A percentile compares a stretch with the other conserved stretches of the same genome.
phyloP scores from a whole-genome alignment of 2,888 invertebrate genomes.

The Onthophagus sagittarius region DNA sequence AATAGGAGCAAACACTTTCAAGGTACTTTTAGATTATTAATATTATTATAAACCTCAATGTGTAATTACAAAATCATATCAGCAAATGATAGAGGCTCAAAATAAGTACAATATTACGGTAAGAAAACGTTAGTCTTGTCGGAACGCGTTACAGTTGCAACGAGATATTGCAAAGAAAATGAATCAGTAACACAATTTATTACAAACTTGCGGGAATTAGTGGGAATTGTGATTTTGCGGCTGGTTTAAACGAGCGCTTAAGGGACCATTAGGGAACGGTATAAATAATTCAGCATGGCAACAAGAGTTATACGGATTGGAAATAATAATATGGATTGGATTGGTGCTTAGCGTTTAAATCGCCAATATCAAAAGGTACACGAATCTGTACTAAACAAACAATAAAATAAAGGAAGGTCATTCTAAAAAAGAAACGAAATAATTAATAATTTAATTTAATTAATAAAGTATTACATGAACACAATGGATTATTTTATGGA shows the following conservation, averaged over 20 bases:
- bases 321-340: no score
- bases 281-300: slow-evolving; percentile 22
- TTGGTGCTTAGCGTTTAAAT: slow-evolving; percentile 17
- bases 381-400: not conserved
- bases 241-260: slow-evolving; percentile 19
- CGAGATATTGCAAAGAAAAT: slow-evolving; percentile 13
- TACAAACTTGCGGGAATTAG: slow-evolving; percentile 15
- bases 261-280: slow-evolving; percentile 23
- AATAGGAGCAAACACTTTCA: not conserved
- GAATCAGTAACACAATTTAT: slow-evolving; percentile 23
- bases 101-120: slow-evolving; percentile 5
- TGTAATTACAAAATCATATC: not conserved
- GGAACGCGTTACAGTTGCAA: slow-evolving; percentile 18
- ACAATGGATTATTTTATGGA: not conserved
- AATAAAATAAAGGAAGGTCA: not conserved
- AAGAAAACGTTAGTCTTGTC: slow-evolving; percentile 19
- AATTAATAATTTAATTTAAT: not conserved
- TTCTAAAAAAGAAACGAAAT: not conserved
- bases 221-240: slow-evolving; percentile 20
- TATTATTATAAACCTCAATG: not conserved
- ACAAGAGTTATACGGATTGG: no score
- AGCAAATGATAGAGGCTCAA: not conserved
- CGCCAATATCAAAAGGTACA: slow-evolving; percentile 3
- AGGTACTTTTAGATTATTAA: not conserved
- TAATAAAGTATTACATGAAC: not conserved